Evolutionary conservation across 1,140 invertebrate genomes (phyloP), one percentile per base, ranked within the genome.

Genomic region (Drosophila bipectinata): DNA sequence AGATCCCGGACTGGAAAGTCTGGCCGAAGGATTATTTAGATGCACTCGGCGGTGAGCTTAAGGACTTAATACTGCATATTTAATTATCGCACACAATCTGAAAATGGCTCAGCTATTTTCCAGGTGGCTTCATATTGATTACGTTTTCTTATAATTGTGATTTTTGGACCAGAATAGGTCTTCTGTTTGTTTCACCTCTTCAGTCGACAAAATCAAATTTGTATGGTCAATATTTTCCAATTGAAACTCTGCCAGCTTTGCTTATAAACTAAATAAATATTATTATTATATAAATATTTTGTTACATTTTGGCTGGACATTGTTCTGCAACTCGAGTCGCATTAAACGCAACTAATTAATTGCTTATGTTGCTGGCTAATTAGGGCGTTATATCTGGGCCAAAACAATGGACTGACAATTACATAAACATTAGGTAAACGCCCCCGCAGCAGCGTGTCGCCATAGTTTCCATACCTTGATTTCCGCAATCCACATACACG

Each of bases 331-430:
- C 14, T 44, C 41, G 1, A 44, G 41, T 39, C 5, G 58, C 14
- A 56, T 49, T 64, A 82, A 49, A 66, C 55, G 15, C 45, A 72
- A 56, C 51, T 79, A 76, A 87, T 87, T 87, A 87, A 66, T 62
- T 58, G 59, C 18, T 47, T 58, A 58, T 82, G 66, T 52, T 72
- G 37, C 44, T 32, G 49, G 58, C 75, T 79, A 87, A 87, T 87
- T 87, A 72, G 68, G 59, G 61, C 60, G 77, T 82, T 87, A 82
- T 82, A 75, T 77, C 44, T 68, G 61, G 48, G 44, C 56, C 69
- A 62, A 80, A 77, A 87, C 82, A 87, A 87, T 76, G 60, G 72
- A 45, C 69, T 76, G 75, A 88, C 82, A 79, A 78, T 85, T 85
- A 85, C 69, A 87, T 72, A 72, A 87, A 59, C 71, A 87, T 87